phyloP scores from a whole-genome alignment of 2,888 invertebrate genomes.

The Drosophila prolongata region DNA sequence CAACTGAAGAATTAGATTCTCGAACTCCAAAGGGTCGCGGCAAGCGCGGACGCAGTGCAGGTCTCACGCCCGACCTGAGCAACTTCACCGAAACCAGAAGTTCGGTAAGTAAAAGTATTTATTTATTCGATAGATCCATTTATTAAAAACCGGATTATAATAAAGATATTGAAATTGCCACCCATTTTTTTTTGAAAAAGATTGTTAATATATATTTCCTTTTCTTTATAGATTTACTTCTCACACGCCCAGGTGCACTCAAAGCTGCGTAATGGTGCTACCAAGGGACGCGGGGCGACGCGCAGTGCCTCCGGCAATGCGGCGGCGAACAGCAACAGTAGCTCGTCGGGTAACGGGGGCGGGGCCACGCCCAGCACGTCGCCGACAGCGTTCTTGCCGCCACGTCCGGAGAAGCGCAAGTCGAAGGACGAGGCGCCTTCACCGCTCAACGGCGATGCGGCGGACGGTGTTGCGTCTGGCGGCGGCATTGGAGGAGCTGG shows the following conservation, averaged over 20 bases:
- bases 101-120: conserved; percentile 83
- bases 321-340: conserved; percentile 54
- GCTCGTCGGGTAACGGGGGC: conserved; percentile 44
- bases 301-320: conserved; percentile 85
- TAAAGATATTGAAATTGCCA: too few species aligned
- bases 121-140: too few species aligned
- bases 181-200: not conserved
- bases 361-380: conserved; percentile 85
- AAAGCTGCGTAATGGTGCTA: conserved; percentile 93
- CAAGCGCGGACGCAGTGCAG: conserved; percentile 92
- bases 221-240: conserved; percentile 66
- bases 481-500: conserved; percentile 41
- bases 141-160: too few species aligned
- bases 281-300: conserved; percentile 92
- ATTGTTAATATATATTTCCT: not conserved
- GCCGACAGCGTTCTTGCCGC: conserved; percentile 87
- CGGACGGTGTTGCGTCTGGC: conserved; percentile 34
- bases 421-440: conserved; percentile 85
- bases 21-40: conserved; percentile 97
- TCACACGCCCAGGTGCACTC: conserved; percentile 88
- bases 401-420: conserved; percentile 86
- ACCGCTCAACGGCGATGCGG: conserved; percentile 82
- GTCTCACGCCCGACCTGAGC: conserved; percentile 90
- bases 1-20: conserved; percentile 97
- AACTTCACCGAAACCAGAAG: conserved; percentile 92